Evolutionary conservation across 2,797 vertebrate species (phyloP), one percentile per base, ranked within the genome.

Genomic region (Pampus argenteus): DNA sequence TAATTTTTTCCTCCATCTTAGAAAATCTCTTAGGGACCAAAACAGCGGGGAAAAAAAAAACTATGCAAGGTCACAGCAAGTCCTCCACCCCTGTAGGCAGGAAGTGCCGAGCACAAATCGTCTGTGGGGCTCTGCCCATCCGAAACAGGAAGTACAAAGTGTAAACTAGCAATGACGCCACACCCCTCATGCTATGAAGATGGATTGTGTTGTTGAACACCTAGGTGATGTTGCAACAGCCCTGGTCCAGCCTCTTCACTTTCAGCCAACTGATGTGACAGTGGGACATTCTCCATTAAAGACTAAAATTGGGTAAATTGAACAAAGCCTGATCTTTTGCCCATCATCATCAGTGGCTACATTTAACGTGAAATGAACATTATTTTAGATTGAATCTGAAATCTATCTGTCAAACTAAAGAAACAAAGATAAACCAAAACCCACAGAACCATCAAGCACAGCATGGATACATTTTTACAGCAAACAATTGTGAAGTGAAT

Each of bases 101-200:
- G 91, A 94, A 93, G 89, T 79, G 85, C 71, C 36, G 61, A 86
- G 85, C 83, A 80, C 86, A 89, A 86, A 79, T 64, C 56, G 84
- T 84, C 84, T 80, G 74, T 63, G 67, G 85, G 88, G 81, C 86
- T 82, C 81, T 74, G 89, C 89, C 91, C 89, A 89, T 91, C 83
- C 83, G 89, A 90, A 91, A 92, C 89, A 92, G 91, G 92, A 93
- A 91, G 92, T 87, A 89, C 89, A 93, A 85, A 93, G 89, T 91
- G 91, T 87, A 93, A 89, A 88, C 88, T 78, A 85, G 87, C 87
- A 88, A 76, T 65, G 68, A 85, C 28, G 66, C 83, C 84, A 83
- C 90, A 84, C 89, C 86, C 82, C 81, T 87, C 69, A 52, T 58
- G 66, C 80, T 54, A 61, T 65, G 71, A 89, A 90, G 87, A 91